Conservation (phyloP, 2,113 vertebrate species). For the Ciconia stormi region DNA sequence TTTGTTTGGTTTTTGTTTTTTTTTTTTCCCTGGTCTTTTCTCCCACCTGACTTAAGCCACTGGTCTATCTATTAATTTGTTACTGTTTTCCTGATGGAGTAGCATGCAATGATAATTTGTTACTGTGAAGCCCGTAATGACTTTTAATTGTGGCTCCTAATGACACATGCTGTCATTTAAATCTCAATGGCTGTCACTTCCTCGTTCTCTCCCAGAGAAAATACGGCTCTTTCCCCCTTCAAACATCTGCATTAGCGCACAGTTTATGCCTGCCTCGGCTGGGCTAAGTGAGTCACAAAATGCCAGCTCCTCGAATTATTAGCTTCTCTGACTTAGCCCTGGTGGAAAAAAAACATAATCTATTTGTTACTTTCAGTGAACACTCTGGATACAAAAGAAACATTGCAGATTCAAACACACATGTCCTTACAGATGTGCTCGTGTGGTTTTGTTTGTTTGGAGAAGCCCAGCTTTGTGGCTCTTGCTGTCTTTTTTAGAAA, state of each 20-base stretch:
- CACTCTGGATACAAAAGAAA: neutral
- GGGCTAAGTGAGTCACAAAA: constrained; percentile 26
- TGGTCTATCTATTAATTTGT: constrained; percentile 12
- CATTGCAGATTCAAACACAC: neutral
- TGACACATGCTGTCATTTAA: constrained; percentile 56
- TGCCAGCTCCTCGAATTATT: constrained; percentile 33
- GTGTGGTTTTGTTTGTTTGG: neutral
- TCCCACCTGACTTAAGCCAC: neutral
- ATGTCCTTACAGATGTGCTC: fast-evolving
- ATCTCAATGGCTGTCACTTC: constrained; percentile 63
- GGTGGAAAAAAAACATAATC: neutral
- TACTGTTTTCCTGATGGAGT: constrained; percentile 48
- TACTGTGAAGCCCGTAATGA: constrained; percentile 28
- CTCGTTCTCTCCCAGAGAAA: constrained; percentile 12
- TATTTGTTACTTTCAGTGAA: neutral
- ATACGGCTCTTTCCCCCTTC: constrained; percentile 19
- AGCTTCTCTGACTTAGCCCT: neutral
- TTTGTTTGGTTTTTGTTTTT: neutral
- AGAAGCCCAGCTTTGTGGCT: neutral
- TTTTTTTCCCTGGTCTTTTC: neutral
- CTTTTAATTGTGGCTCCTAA: constrained; percentile 62
- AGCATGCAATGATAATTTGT: constrained; percentile 38
- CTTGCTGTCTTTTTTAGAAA: neutral
- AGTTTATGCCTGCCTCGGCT: constrained; percentile 9
- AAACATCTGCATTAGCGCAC: constrained; percentile 38